phyloP scores from a whole-genome alignment of 1,140 invertebrate species.

The Chlorops oryzae region DNA sequence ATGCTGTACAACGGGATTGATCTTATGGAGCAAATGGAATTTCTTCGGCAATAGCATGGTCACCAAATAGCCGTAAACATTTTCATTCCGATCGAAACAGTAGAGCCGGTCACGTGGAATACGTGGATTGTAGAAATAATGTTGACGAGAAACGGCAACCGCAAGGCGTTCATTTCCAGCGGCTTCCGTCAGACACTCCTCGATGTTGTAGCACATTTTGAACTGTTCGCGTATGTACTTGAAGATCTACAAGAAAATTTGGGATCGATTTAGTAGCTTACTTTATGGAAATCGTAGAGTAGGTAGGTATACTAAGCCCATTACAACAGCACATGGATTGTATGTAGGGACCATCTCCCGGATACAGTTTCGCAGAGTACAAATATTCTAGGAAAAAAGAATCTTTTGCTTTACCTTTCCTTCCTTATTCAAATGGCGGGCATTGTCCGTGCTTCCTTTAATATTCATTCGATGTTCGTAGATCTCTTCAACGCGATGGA shows the following conservation, averaged over 20 bases:
- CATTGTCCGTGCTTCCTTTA: conserved; percentile 36
- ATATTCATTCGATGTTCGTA: conserved; percentile 33
- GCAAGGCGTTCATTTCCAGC: conserved; percentile 28
- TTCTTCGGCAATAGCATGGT: conserved; percentile 41
- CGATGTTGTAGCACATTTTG: conserved; percentile 39
- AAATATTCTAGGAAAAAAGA: too few relatives aligned
- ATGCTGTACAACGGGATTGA: conserved; percentile 38
- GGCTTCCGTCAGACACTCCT: conserved; percentile 35
- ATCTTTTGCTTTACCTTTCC: conserved; percentile 38
- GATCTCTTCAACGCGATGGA: conserved; percentile 30
- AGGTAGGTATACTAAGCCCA: too few relatives aligned
- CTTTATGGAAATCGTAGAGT: too few relatives aligned
- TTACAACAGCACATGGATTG: too few relatives aligned
- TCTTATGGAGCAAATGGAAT: conserved; percentile 36
- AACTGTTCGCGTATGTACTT: conserved; percentile 41
- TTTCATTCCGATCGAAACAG: conserved; percentile 38
- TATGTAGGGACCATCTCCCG: too few relatives aligned
- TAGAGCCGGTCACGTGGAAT: conserved; percentile 29
- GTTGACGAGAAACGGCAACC: conserved; percentile 38
- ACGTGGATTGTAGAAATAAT: conserved; percentile 37
- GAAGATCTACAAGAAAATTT: conserved; percentile 23
- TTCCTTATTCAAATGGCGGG: conserved; percentile 37
- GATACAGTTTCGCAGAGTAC: too few relatives aligned
- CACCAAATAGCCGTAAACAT: conserved; percentile 37
- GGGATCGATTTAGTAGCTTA: too few relatives aligned